Evolutionary conservation across 1,140 invertebrate genomes (phyloP), one percentile per base, ranked within the genome.

Genomic region (Apis laboriosa): DNA sequence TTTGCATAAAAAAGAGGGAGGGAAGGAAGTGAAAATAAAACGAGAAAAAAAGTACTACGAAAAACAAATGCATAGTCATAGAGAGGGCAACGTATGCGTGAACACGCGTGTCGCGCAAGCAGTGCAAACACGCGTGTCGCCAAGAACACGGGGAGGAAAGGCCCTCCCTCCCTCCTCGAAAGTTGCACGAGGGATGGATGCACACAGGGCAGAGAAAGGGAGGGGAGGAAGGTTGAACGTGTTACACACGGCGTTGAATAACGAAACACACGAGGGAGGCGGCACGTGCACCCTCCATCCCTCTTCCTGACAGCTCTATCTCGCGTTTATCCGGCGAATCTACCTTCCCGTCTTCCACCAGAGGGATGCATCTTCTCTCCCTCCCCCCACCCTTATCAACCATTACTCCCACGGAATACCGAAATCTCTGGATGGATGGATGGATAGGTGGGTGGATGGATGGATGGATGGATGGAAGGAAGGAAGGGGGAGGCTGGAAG

Each of bases 251-350:
- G 2, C 63, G 67, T 68, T 86, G 83, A 89, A 91, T 89, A 90
- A 91, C 90, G 91, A 87, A 89, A 89, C 73, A 70, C 43, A 43
- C 49, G 67, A 43, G 34, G 13, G 80, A 80, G 43, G 55, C 66
- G 82, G 88, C 88, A 93, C 90, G 90, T 86, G 89, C 90, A 84
- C 86, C 70, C 86, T 91, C 90, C 89, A 93, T 93, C 86, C 88
- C 83, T 92, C 91, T 91, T 92, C 87, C 71, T 88, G 91, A 92
- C 92, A 92, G 89, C 88, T 92, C 91, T 93, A 93, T 93, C 93
- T 92, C 77, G 83, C 83, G 89, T 91, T 90, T 92, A 93, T 93
- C 92, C 91, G 83, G 77, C 71, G 88, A 88, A 90, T 90, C 88
- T 82, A 87, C 80, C 85, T 90, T 76, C 55, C 15, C 86, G 88